A percentile compares a stretch with the other conserved stretches of the same genome.
Conservation (phyloP, 1,140 invertebrate genomes). For the Lepidurus couesii region DNA sequence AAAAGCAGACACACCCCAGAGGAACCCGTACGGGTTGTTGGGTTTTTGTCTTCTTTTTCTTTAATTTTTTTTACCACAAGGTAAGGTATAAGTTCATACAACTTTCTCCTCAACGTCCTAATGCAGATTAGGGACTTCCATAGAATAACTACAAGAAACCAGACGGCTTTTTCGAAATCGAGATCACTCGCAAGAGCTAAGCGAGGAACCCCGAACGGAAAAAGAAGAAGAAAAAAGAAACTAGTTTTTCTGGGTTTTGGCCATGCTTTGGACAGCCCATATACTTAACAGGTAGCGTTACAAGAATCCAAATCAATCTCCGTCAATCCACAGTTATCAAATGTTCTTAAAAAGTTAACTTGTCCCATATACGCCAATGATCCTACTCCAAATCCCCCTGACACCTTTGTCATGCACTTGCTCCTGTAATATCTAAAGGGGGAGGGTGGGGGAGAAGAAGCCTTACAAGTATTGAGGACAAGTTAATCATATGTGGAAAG, state of each 20-base stretch:
- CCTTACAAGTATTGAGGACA: no score
- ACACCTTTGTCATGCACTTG: not conserved
- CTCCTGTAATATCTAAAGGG: no score
- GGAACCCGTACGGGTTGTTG: no score
- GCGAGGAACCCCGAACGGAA: not conserved
- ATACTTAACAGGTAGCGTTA: not conserved
- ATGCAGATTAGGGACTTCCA: constrained; percentile 5
- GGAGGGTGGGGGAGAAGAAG: no score
- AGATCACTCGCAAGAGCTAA: not conserved
- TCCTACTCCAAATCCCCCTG: not conserved
- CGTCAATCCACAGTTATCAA: not conserved
- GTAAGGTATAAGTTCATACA: not conserved
- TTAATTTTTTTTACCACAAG: no score
- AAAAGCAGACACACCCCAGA: no score
- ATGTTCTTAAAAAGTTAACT: not conserved
- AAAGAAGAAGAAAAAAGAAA: not conserved
- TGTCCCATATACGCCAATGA: not conserved
- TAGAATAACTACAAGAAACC: no score
- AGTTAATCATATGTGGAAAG: no score
- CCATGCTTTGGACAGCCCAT: not conserved
- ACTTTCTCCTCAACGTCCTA: not conserved
- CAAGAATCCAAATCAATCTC: not conserved
- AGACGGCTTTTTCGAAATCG: no score
- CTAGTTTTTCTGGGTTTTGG: not conserved
- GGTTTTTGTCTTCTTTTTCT: no score